Conservation (phyloP, 2,888 invertebrate genomes). For the Proisotoma minuta region DNA sequence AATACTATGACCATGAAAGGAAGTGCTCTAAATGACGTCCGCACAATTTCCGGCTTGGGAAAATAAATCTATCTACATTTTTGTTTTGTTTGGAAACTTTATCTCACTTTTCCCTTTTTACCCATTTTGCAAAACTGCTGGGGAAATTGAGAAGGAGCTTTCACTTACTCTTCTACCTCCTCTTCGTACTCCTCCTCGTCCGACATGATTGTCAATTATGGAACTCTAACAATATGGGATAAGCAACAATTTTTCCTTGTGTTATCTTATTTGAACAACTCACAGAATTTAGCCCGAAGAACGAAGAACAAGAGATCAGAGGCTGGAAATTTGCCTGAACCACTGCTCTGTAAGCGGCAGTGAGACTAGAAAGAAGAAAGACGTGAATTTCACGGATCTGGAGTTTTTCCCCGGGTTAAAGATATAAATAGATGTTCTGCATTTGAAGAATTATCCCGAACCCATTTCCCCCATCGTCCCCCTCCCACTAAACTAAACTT, state of each 20-base stretch:
- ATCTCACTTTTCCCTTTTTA: not conserved
- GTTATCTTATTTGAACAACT: constrained; percentile 3
- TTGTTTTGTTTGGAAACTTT: too few relatives aligned
- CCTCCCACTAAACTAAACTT: too few relatives aligned
- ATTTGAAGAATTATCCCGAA: too few relatives aligned
- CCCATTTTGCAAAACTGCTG: not conserved
- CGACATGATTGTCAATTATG: constrained; percentile 31
- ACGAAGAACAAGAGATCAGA: not conserved
- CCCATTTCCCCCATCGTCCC: too few relatives aligned
- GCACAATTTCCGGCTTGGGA: not conserved
- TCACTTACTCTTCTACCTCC: constrained; percentile 16
- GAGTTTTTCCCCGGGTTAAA: constrained; percentile 7
- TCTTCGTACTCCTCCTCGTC: constrained; percentile 39
- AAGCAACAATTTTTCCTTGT: constrained; percentile 2
- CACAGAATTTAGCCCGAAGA: not conserved
- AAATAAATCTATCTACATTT: not conserved
- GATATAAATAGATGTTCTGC: constrained; percentile 1
- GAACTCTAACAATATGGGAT: constrained; percentile 5
- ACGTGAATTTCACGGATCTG: constrained; percentile 10
- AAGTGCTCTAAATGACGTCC: not conserved
- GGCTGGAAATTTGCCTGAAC: constrained; percentile 10
- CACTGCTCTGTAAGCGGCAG: constrained; percentile 9
- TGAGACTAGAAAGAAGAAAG: constrained; percentile 15
- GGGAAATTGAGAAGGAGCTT: not conserved
- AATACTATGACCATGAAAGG: not conserved